A percentile compares a stretch with the other conserved stretches of the same genome.
Evolutionary conservation across 2,113 vertebrate species (phyloP).

Genomic region (Oostethus manadensis): DNA sequence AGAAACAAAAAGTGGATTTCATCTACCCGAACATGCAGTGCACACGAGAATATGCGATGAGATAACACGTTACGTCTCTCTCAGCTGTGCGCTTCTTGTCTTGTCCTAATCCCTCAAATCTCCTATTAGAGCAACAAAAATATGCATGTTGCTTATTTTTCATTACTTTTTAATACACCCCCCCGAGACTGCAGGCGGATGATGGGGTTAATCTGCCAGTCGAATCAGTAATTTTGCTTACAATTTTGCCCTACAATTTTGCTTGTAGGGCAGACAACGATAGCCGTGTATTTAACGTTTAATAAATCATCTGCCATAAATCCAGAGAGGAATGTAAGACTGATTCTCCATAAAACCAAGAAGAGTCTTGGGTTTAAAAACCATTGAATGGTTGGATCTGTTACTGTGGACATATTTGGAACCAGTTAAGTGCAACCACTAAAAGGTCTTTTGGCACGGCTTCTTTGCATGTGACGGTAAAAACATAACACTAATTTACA

Average conservation of each 20-base stretch:
- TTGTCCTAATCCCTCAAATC: background rate
- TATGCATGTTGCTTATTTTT: conserved; percentile 10
- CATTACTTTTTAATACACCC: background rate
- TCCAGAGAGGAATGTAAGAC: background rate
- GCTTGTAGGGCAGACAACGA: background rate
- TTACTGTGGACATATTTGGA: conserved; percentile 13
- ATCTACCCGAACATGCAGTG: background rate
- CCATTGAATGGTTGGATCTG: conserved; percentile 6
- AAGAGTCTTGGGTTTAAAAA: background rate
- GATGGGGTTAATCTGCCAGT: background rate
- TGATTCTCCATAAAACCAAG: background rate
- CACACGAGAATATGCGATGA: background rate
- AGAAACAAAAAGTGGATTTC: background rate
- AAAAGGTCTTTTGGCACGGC: conserved; percentile 14
- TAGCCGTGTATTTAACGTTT: background rate
- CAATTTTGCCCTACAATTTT: conserved; percentile 8
- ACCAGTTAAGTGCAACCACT: background rate
- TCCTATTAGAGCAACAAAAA: background rate
- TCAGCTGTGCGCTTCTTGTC: background rate
- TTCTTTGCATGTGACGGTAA: conserved; percentile 5
- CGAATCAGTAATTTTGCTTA: background rate
- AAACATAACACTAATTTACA: conserved; percentile 32
- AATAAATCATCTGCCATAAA: background rate
- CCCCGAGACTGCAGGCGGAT: background rate
- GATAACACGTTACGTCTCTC: background rate